Percentiles rank a stretch among this genome's conserved stretches.
Evolutionary conservation across 2,888 invertebrate species (phyloP).

Genomic region (Athalia circularis): DNA sequence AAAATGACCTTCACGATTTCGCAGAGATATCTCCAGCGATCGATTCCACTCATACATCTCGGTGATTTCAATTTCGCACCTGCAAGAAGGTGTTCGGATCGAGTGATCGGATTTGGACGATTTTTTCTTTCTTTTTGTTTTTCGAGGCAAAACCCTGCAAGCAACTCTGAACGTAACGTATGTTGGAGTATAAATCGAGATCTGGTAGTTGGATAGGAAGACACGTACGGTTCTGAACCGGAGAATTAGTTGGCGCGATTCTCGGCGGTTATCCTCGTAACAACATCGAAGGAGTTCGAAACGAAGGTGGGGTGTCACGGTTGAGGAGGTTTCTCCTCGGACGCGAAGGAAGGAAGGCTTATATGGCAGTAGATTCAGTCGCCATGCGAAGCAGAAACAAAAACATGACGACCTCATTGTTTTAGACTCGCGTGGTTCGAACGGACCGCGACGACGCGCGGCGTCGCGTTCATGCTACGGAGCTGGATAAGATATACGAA

Average conservation of each 20-base stretch:
- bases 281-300: constrained; percentile 48
- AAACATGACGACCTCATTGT: constrained; percentile 70
- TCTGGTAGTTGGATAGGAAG: too few species aligned
- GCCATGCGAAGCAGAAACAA: constrained; percentile 66
- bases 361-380: constrained; percentile 66
- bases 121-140: too few species aligned
- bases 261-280: constrained; percentile 59
- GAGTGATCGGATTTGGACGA: too few species aligned
- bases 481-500: constrained; percentile 52
- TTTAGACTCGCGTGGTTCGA: constrained; percentile 50
- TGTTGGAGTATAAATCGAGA: too few species aligned
- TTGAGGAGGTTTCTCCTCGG: constrained; percentile 64
- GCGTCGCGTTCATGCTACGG: not conserved
- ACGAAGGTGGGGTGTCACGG: constrained; percentile 73
- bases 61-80: too few species aligned
- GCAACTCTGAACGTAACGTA: too few species aligned
- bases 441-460: constrained; percentile 35
- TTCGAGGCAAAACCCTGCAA: too few species aligned
- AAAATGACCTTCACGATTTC: too few species aligned
- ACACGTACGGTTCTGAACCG: too few species aligned
- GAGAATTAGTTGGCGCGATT: constrained; percentile 33
- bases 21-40: too few species aligned
- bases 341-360: constrained; percentile 62
- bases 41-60: too few species aligned
- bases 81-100: too few species aligned